Conservation (phyloP, 2,113 vertebrate species). For the Pluvialis apricaria region DNA sequence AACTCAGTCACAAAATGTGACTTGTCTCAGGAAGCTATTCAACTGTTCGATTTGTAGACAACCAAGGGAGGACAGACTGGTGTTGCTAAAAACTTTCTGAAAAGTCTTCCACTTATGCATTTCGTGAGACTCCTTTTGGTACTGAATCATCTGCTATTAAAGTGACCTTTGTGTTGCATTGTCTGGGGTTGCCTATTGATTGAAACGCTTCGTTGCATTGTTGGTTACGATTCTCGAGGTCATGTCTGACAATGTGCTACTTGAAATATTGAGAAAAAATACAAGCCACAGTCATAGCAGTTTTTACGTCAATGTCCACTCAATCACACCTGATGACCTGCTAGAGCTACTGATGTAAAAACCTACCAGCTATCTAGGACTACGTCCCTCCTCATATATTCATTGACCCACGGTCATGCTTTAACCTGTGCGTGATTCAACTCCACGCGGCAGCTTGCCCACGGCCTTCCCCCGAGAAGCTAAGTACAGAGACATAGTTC, state of each 20-base stretch:
- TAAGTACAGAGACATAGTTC: background rate
- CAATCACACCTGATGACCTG: background rate
- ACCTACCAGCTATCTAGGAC: background rate
- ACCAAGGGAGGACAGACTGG: background rate
- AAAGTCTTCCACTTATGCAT: background rate
- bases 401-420: background rate
- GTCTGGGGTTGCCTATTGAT: background rate
- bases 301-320: background rate
- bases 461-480: background rate
- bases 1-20: background rate
- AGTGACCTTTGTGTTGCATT: background rate
- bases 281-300: background rate
- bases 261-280: background rate
- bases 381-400: background rate
- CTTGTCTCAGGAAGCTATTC: background rate
- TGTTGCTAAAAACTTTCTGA: background rate
- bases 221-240: background rate
- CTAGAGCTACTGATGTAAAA: background rate
- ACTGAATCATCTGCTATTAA: background rate
- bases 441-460: background rate
- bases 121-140: background rate
- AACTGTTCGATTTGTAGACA: background rate
- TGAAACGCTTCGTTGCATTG: background rate
- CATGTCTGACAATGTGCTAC: background rate
- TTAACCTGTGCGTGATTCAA: background rate